phyloP scores from a whole-genome alignment of 1,140 invertebrate species.

The Panagrolaimus sp. region DNA sequence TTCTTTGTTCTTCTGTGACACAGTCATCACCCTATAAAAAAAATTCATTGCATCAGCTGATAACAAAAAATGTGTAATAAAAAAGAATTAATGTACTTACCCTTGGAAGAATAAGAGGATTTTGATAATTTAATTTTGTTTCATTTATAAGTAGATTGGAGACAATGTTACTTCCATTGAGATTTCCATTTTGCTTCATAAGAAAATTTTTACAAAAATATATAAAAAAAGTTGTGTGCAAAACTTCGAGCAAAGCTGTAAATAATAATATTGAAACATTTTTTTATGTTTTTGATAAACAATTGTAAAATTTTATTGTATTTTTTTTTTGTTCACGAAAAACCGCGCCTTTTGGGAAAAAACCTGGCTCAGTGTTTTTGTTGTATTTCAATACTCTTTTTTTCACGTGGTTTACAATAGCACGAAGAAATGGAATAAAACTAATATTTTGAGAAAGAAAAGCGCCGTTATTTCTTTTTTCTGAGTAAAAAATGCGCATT shows the following conservation, averaged over 20 bases:
- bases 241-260: neutral
- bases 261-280: neutral
- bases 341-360: too few species aligned
- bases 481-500: too few species aligned
- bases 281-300: neutral
- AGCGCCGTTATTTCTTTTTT: too few species aligned
- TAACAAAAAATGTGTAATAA: neutral
- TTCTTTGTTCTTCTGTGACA: slow-evolving; percentile 1
- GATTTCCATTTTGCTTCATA: slow-evolving; percentile 11
- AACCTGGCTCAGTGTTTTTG: too few species aligned
- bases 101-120: slow-evolving; percentile 7
- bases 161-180: neutral
- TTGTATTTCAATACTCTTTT: too few species aligned
- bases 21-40: neutral
- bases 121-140: neutral
- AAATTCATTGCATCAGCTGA: neutral
- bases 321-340: too few species aligned
- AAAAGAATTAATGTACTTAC: neutral
- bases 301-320: too few species aligned
- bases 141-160: slow-evolving; percentile 6
- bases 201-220: slow-evolving; percentile 3
- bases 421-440: too few species aligned
- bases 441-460: too few species aligned
- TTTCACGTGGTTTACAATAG: too few species aligned
- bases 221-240: neutral